phyloP scores from a whole-genome alignment of 2,797 vertebrate genomes.

The Sebastes aleutianus region DNA sequence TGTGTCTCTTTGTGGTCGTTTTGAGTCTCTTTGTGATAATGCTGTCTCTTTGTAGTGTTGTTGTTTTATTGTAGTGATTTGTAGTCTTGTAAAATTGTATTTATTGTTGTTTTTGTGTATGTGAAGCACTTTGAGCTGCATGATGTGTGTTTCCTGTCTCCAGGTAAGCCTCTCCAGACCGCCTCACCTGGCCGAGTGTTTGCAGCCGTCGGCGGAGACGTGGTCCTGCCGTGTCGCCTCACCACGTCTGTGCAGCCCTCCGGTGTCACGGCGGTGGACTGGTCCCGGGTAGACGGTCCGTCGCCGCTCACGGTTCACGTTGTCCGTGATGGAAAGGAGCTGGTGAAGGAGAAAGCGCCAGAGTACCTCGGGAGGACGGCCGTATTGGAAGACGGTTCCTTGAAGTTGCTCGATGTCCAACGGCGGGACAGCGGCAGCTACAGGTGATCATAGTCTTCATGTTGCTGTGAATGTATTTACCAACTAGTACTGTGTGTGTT shows the following conservation, averaged over 20 bases:
- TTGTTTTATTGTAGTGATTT: no score
- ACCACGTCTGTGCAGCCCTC: fast-evolving
- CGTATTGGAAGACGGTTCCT: fast-evolving
- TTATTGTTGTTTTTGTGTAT: no score
- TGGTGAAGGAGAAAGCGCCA: neutral
- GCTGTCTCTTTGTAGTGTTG: no score
- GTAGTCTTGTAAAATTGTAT: no score
- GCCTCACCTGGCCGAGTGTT: neutral
- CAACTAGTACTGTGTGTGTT: no score
- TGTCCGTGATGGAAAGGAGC: neutral
- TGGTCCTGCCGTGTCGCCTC: neutral
- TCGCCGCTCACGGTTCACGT: fast-evolving
- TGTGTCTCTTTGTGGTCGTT: no score
- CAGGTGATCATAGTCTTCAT: neutral
- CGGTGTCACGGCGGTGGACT: neutral
- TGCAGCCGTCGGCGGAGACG: neutral
- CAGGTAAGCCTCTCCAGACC: neutral
- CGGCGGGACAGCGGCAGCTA: neutral
- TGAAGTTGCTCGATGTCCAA: neutral
- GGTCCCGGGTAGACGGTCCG: neutral
- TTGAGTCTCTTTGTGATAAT: no score
- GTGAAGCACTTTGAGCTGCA: no score
- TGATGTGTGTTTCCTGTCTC: no score
- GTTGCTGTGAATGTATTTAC: no score
- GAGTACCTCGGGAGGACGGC: neutral